Base-by-base conservation (phyloP, 2,888 invertebrate genomes). In the Euproctis similis region DNA sequence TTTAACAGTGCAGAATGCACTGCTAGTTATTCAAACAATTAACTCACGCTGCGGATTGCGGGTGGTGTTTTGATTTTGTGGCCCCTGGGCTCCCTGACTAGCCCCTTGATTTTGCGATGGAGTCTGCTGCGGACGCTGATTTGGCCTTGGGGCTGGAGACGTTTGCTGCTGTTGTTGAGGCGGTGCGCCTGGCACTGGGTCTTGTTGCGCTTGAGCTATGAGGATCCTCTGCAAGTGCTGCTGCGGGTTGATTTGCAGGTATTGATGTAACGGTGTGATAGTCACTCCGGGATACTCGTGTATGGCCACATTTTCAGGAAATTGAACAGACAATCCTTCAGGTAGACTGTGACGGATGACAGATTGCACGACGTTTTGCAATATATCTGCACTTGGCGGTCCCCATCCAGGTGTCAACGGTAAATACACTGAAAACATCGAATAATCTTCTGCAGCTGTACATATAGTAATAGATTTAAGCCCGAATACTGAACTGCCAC, bases 341-440 rank as follows among this genome's bases (percentile, higher is more conserved):
- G 73, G 62, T 11, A 69, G 34, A 0, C 67, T 63, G 31, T 67
- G 72, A 2, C 71, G 67, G 2, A 69, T 52, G 17, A 72, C 57
- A 3, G 69, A 54, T 1, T 67, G 46, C 2, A 74, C 53, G 14
- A 76, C 59, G 34, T 60, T 69, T 25, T 75, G 70, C 2, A 76
- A 44, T 9, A 71, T 23, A 2, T 74, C 69, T 4, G 59, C 58
- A 14, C 47, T 57, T 2, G 70, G 68, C 2, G 59, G 47, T 1
- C 53, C 62, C 59, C 63, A 62, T 2, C 3, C 7, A 10, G 10
- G 2, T 2, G 66, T 61, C 54, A 72, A 43, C 13, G 63, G 63
- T 8, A 68, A 18, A 28, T 46, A 58, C 2, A 69, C 74, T 73
- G 46, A 3, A 31, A 46, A 42, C 8, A 10, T n/a, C n/a, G n/a